Conservation (phyloP, 1,140 invertebrate species). For the Platyura marginata region DNA sequence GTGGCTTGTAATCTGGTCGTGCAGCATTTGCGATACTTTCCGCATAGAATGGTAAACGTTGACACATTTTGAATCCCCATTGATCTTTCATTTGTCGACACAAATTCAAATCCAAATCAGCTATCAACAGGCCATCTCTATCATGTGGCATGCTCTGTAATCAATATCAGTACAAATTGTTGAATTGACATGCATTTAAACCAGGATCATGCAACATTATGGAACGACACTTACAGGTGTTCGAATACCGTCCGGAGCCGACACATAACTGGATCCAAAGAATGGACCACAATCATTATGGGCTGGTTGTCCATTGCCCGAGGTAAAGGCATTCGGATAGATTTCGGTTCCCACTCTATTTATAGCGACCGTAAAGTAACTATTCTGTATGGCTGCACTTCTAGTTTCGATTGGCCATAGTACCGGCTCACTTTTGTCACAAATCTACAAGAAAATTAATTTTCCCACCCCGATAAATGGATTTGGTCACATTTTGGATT, state of each 20-base stretch:
- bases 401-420: constrained; percentile 92
- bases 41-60: constrained; percentile 81
- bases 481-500: not conserved
- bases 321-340: constrained; percentile 87
- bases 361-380: constrained; percentile 84
- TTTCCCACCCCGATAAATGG: too few relatives aligned
- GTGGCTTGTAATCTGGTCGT: constrained; percentile 50
- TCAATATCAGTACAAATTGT: not conserved
- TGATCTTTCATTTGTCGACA: constrained; percentile 88
- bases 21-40: constrained; percentile 44
- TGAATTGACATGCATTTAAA: too few relatives aligned
- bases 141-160: constrained; percentile 62
- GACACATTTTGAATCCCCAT: constrained; percentile 95
- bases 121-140: constrained; percentile 78
- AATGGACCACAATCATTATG: constrained; percentile 94
- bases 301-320: constrained; percentile 77
- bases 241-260: constrained; percentile 81
- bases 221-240: constrained; percentile 56
- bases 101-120: constrained; percentile 85
- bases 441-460: constrained; percentile 15
- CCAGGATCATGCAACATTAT: too few relatives aligned
- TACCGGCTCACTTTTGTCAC: constrained; percentile 71
- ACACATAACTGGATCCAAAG: constrained; percentile 90
- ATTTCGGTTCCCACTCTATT: constrained; percentile 90
- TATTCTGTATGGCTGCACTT: constrained; percentile 93